Percentiles rank a stretch among this genome's conserved stretches.
Conservation (phyloP, 1,140 invertebrate genomes). For the Cotesia glomerata region DNA sequence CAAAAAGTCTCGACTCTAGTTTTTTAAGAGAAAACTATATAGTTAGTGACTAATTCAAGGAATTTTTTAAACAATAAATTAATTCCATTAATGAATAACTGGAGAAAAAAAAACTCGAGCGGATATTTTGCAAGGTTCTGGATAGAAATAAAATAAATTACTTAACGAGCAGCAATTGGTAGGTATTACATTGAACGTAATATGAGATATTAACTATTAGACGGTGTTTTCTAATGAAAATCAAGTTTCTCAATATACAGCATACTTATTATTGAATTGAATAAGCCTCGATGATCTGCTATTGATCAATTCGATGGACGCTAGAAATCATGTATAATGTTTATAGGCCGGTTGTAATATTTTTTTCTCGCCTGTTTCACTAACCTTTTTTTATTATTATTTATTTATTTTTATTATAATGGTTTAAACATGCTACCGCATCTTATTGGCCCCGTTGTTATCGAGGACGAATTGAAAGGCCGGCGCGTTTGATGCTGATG, state of each 20-base stretch:
- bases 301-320: slow-evolving; percentile 4
- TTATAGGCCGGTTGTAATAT: background rate
- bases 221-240: slow-evolving; percentile 3
- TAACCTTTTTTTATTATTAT: slow-evolving; percentile 14
- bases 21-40: no score
- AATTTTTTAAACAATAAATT: no score
- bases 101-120: background rate
- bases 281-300: no score
- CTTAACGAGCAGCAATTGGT: slow-evolving; percentile 34
- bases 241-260: slow-evolving; percentile 13
- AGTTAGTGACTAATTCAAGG: no score
- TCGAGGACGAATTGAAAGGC: slow-evolving; percentile 35
- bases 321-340: slow-evolving; percentile 6
- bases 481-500: slow-evolving; percentile 34
- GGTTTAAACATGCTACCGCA: slow-evolving; percentile 30
- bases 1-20: no score
- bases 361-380: slow-evolving; percentile 13
- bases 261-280: background rate
- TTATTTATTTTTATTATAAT: slow-evolving; percentile 24
- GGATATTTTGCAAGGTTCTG: slow-evolving; percentile 28
- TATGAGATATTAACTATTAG: slow-evolving; percentile 10
- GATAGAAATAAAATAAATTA: slow-evolving; percentile 44
- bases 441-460: slow-evolving; percentile 46
- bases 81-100: background rate
- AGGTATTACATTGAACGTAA: no score